phyloP scores from a whole-genome alignment of 1,140 invertebrate genomes.

The Vanessa tameamea region DNA sequence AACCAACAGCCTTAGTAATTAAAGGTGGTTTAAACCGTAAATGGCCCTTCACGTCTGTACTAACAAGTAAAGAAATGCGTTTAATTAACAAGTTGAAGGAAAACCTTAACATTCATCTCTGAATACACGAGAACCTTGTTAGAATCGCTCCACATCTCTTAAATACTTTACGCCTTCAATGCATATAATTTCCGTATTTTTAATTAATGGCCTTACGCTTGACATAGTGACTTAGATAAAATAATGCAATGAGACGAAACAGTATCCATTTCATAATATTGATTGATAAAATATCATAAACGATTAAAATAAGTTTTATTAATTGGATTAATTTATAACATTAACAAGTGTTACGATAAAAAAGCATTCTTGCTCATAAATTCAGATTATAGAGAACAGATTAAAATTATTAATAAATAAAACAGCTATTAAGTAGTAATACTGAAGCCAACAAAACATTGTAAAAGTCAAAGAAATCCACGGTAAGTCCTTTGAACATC shows the following conservation, averaged over 20 bases:
- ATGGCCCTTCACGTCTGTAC: conserved; percentile 11
- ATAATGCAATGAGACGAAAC: background rate
- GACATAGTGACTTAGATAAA: conserved; percentile 23
- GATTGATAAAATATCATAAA: no score
- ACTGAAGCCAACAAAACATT: conserved; percentile 14
- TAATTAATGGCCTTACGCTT: conserved; percentile 17
- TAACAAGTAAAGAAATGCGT: conserved; percentile 24
- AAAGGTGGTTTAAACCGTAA: conserved; percentile 11
- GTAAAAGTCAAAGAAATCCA: conserved; percentile 26
- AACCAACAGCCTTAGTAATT: conserved; percentile 11
- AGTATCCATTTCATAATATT: background rate
- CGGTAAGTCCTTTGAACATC: conserved; percentile 27
- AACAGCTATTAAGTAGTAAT: conserved; percentile 22
- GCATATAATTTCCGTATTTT: conserved; percentile 17
- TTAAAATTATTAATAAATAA: conserved; percentile 1
- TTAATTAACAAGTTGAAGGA: conserved; percentile 29
- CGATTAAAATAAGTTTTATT: no score
- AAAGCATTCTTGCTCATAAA: background rate
- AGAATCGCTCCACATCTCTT: conserved; percentile 27
- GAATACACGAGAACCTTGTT: conserved; percentile 26
- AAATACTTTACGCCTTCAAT: conserved; percentile 19
- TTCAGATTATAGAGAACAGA: background rate
- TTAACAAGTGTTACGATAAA: no score
- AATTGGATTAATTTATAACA: no score
- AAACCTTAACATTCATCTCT: conserved; percentile 27